These are phyloP conservation scores for Caracal caracal DNA, from an alignment of 2,113 vertebrate genomes.

Conservation along the genomic window DNA sequence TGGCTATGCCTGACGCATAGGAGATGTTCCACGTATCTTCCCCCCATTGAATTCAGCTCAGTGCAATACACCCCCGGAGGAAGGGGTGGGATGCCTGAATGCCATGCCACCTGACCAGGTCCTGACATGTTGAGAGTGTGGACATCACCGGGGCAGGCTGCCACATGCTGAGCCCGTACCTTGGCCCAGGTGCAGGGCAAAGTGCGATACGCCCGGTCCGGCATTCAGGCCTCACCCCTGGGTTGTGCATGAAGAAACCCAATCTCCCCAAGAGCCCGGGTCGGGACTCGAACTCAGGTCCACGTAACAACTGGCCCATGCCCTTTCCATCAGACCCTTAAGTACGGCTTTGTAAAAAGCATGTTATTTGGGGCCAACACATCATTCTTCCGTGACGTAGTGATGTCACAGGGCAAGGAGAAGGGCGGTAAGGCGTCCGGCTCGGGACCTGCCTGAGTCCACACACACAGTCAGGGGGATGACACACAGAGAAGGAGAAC, in stretches of 20 bases:
- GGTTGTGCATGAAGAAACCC: neutral
- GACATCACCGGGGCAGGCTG: neutral
- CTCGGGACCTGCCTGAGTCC: neutral
- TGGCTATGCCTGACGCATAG: fast-evolving
- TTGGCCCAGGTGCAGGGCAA: neutral
- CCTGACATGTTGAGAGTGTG: neutral
- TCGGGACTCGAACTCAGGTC: neutral
- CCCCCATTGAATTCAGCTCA: neutral
- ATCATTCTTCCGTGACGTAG: neutral
- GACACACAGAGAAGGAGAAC: neutral
- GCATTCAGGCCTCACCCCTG: neutral
- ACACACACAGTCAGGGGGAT: neutral
- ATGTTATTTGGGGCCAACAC: neutral
- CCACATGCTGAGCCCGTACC: neutral
- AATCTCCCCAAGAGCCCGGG: neutral
- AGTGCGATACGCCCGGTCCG: neutral
- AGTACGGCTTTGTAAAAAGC: neutral
- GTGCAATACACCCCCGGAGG: neutral
- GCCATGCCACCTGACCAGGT: slow-evolving; percentile 9
- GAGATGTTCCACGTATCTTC: neutral
- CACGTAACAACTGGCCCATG: neutral
- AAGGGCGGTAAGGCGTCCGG: neutral
- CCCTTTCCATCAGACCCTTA: neutral
- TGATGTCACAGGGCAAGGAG: neutral
- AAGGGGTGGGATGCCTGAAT: neutral